phyloP scores from a whole-genome alignment of 2,888 invertebrate species.

The Augiades crinisus region DNA sequence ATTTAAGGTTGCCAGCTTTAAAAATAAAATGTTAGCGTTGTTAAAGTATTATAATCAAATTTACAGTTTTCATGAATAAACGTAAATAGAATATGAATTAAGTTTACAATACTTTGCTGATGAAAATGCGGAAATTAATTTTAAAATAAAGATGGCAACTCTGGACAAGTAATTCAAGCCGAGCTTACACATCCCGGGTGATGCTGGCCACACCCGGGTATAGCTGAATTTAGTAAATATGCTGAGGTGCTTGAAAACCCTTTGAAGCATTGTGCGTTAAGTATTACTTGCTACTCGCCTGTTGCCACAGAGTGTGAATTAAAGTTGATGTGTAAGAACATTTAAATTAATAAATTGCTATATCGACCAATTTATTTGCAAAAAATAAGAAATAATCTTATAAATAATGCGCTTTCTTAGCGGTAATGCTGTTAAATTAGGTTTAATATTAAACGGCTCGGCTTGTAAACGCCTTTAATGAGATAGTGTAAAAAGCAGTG shows the following conservation, averaged over 20 bases:
- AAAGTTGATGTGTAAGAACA: background rate
- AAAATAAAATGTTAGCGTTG: too few relatives aligned
- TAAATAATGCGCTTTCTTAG: background rate
- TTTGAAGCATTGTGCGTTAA: slow-evolving; percentile 5
- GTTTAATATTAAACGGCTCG: background rate
- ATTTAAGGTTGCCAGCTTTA: too few relatives aligned
- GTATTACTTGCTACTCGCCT: slow-evolving; percentile 1
- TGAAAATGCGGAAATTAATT: too few relatives aligned
- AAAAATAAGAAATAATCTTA: background rate
- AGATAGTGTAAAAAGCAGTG: too few relatives aligned
- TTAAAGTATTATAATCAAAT: too few relatives aligned
- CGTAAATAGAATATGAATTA: too few relatives aligned
- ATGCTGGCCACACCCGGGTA: slow-evolving; percentile 1
- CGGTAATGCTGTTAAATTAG: slow-evolving; percentile 1
- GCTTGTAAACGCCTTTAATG: too few relatives aligned
- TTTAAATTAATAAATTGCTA: background rate
- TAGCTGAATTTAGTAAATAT: slow-evolving; percentile 3
- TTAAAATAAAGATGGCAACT: background rate
- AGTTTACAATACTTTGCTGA: too few relatives aligned
- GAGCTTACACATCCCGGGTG: slow-evolving; percentile 1
- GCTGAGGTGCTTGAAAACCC: slow-evolving; percentile 13
- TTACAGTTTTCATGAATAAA: too few relatives aligned
- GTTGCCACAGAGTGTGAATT: background rate
- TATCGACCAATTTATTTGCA: background rate
- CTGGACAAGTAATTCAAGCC: background rate